Conservation (phyloP, 2,113 vertebrate species). For the Martes martes region DNA sequence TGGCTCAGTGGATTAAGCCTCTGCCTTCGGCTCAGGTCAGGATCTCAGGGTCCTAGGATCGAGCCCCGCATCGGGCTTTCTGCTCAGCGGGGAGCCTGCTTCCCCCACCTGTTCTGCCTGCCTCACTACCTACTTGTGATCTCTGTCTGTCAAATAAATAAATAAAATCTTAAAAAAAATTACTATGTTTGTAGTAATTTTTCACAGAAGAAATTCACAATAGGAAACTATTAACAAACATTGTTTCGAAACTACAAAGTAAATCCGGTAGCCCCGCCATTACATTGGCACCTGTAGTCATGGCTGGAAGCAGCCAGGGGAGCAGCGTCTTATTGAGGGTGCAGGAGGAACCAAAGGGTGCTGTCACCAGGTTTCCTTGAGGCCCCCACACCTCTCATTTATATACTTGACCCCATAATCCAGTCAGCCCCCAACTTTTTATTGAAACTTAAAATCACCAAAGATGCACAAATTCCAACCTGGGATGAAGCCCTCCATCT, state of each 20-base stretch:
- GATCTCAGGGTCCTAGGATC: too few species aligned
- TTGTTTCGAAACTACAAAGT: neutral
- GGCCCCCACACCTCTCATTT: too few species aligned
- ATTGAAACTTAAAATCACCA: neutral
- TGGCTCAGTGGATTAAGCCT: too few species aligned
- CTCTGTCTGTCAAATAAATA: too few species aligned
- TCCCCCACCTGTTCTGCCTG: too few species aligned
- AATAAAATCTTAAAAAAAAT: neutral
- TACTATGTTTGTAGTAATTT: neutral
- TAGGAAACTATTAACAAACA: neutral
- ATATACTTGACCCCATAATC: neutral
- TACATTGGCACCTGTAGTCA: rapidly evolving
- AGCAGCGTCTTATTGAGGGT: neutral
- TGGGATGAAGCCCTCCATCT: neutral
- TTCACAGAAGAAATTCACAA: neutral
- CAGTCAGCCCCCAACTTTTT: neutral
- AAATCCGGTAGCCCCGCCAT: neutral
- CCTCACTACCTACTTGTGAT: too few species aligned
- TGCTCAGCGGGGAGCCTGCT: too few species aligned
- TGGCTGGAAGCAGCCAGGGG: neutral
- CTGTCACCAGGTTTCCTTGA: neutral
- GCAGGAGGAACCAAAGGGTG: neutral
- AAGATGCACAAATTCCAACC: neutral
- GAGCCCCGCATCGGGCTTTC: too few species aligned
- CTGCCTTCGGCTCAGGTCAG: too few species aligned